Evolutionary conservation across 1,140 invertebrate species (phyloP), one percentile per base, ranked within the genome.

Genomic region (Pseudomyrmex concolor): DNA sequence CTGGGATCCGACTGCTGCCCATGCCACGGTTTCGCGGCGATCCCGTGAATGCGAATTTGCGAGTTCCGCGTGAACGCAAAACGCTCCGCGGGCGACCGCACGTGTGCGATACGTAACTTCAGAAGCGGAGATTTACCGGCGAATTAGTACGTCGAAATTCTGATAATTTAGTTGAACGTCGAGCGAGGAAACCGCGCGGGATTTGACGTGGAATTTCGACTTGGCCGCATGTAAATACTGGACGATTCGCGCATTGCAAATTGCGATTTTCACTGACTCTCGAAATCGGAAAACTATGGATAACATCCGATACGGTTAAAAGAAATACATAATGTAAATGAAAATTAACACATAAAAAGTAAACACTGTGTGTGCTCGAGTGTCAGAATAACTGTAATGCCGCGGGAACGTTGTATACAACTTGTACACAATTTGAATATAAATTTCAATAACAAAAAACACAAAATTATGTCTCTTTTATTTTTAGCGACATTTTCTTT

Each of bases 141-240:
- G 54, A 71, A 80, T 80, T 80, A 80, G 76, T 70, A 70, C 43
- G 43, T 57, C 54, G 66, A 80, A 80, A 80, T 80, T 80, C 76
- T 80, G 76, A 80, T 80, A 80, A 80, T 80, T 80, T 71, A 80
- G 66, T 80, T 70, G 76, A 55, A 80, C 45, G 66, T 80, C 64
- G 76, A 71, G 34, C 66, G 76, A 55, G 19, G 17, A 57, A 48
- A 13, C 76, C 76, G 66, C 66, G 10, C 45, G 76, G 66, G 76
- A 80, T 80, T 80, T 66, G 19, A 59, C 67, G 54, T 60, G 76
- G 66, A 71, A 80, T 80, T 71, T 80, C 76, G 76, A 70, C 68
- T 70, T 45, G 43, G 43, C 66, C 45, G 19, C 48, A 48, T 59
- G 54, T 70, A 80, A 80, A 70, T 60, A 54, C 64, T 25, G 54